phyloP scores from a whole-genome alignment of 2,888 invertebrate genomes.

The Ochropleura plecta region DNA sequence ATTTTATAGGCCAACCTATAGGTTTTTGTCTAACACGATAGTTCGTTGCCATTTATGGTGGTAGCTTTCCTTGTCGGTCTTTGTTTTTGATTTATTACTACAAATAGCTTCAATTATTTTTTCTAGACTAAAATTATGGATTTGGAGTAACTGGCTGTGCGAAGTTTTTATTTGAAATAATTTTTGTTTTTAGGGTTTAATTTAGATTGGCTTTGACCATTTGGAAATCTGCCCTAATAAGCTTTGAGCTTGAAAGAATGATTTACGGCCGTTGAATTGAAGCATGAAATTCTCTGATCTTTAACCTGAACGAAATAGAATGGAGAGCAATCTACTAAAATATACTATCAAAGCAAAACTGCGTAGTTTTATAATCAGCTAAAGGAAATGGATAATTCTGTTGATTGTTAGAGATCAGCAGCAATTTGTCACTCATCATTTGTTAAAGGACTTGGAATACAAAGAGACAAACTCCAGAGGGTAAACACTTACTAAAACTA shows the following conservation, averaged over 20 bases:
- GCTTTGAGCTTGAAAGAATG: constrained; percentile 8
- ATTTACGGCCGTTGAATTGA: constrained; percentile 13
- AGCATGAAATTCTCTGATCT: background rate
- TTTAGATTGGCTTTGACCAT: constrained; percentile 20
- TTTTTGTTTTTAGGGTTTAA: constrained; percentile 44
- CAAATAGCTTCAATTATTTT: constrained; percentile 47
- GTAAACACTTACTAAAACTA: constrained; percentile 27
- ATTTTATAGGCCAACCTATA: constrained; percentile 30
- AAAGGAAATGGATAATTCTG: constrained; percentile 32
- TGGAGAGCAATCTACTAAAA: constrained; percentile 1
- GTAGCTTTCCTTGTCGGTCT: constrained; percentile 78
- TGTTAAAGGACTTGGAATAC: constrained; percentile 24
- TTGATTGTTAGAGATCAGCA: constrained; percentile 29
- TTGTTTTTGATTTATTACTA: constrained; percentile 74
- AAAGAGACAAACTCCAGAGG: constrained; percentile 2
- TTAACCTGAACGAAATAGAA: background rate
- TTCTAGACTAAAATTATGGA: constrained; percentile 51
- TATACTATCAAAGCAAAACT: constrained; percentile 1
- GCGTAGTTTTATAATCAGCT: constrained; percentile 21
- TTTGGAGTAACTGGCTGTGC: constrained; percentile 37
- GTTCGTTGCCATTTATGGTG: constrained; percentile 72
- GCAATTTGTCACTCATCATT: constrained; percentile 34
- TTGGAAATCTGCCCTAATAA: constrained; percentile 39
- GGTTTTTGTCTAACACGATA: constrained; percentile 68
- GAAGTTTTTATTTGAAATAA: constrained; percentile 36